Conservation (phyloP, 2,797 vertebrate genomes). For the Serranus cabrilla region DNA sequence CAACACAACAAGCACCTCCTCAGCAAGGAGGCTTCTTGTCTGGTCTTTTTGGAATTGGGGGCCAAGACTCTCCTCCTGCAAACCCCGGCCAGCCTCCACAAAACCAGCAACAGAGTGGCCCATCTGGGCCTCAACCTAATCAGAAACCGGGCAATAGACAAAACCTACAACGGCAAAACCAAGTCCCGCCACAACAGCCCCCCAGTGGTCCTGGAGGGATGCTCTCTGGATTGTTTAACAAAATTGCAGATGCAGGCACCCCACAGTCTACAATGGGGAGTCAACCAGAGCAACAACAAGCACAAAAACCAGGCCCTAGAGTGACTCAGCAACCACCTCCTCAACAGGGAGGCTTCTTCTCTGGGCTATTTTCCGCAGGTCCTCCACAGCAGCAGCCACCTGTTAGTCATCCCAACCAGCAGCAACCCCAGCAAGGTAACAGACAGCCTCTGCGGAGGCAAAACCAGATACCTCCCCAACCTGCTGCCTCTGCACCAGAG, state of each 20-base stretch:
- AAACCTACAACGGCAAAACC: conserved; percentile 76
- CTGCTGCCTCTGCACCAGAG: conserved; percentile 71
- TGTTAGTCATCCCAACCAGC: conserved; percentile 60
- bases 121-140: conserved; percentile 49
- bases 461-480: conserved; percentile 78
- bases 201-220: conserved; percentile 75
- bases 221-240: conserved; percentile 84
- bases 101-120: conserved; percentile 50
- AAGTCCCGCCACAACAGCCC: conserved; percentile 74
- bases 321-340: conserved; percentile 67
- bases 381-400: conserved; percentile 65
- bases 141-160: conserved; percentile 68
- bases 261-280: conserved; percentile 53
- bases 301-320: conserved; percentile 56
- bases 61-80: conserved; percentile 66
- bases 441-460: conserved; percentile 84
- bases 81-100: conserved; percentile 51
- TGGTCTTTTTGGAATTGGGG: conserved; percentile 83
- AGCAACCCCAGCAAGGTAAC: conserved; percentile 76
- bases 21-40: conserved; percentile 84
- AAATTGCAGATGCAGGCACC: conserved; percentile 77
- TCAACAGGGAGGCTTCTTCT: conserved; percentile 84
- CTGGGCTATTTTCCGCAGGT: conserved; percentile 81
- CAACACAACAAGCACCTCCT: conserved; percentile 63
- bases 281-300: conserved; percentile 67